Conservation (phyloP, 2,888 invertebrate genomes). For the Sarcophaga subvicina region DNA sequence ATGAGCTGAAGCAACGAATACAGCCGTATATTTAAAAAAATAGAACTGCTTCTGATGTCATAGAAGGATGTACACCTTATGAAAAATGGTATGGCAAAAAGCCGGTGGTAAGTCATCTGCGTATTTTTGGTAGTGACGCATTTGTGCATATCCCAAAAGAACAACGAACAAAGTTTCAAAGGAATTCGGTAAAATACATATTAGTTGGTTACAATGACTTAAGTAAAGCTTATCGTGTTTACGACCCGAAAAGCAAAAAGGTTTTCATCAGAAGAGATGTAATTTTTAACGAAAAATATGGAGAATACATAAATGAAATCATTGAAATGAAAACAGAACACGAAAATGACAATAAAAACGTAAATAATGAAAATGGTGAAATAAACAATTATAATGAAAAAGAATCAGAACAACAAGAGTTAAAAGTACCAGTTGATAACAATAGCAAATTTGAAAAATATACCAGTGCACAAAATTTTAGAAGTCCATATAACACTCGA, state of each 20-base stretch:
- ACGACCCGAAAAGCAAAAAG: neutral
- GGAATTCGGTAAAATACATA: neutral
- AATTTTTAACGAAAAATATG: slow-evolving; percentile 29
- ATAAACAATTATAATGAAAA: neutral
- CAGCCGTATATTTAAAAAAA: no score
- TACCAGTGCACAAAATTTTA: neutral
- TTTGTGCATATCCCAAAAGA: slow-evolving; percentile 40
- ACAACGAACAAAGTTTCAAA: slow-evolving; percentile 15
- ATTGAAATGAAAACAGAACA: neutral
- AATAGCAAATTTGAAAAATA: neutral
- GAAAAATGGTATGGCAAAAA: slow-evolving; percentile 26
- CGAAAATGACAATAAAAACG: no score
- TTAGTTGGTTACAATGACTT: neutral
- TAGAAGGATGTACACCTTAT: neutral
- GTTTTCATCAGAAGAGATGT: slow-evolving; percentile 6
- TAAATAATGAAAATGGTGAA: neutral
- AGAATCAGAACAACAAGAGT: neutral
- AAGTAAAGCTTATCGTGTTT: neutral
- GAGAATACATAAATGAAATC: neutral
- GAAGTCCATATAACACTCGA: slow-evolving; percentile 39
- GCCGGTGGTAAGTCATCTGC: slow-evolving; percentile 38
- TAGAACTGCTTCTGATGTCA: no score
- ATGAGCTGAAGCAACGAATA: no score
- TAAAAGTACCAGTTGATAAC: neutral
- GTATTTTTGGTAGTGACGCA: slow-evolving; percentile 34